A percentile compares a stretch with the other conserved stretches of the same genome.
Evolutionary conservation across 2,797 vertebrate genomes (phyloP).

Genomic region (Lateolabrax maculatus): DNA sequence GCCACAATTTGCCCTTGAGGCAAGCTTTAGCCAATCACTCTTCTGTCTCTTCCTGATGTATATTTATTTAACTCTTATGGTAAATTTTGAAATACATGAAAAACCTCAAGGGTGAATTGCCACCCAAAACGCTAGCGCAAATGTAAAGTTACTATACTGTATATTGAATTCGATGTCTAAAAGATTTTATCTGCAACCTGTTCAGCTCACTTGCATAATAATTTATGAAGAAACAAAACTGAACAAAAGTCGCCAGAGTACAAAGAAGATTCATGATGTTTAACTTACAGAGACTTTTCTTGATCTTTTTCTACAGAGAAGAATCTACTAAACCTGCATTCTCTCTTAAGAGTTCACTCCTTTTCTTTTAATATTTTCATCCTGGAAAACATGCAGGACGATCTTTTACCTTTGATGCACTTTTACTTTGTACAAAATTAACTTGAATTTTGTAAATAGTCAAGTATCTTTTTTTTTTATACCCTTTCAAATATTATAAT

Average conservation of each 20-base stretch:
- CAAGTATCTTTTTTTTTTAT: constrained; percentile 79
- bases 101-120: constrained; percentile 80
- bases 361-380: constrained; percentile 53
- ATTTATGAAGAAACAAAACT: constrained; percentile 67
- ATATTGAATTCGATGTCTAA: constrained; percentile 67
- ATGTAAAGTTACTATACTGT: constrained; percentile 74
- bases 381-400: constrained; percentile 60
- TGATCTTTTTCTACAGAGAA: constrained; percentile 34
- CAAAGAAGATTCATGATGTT: constrained; percentile 40
- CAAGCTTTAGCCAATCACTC: constrained; percentile 31
- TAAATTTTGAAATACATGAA: constrained; percentile 72
- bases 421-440: constrained; percentile 86
- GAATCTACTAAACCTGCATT: constrained; percentile 41
- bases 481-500: constrained; percentile 60
- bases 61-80: constrained; percentile 80
- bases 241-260: constrained; percentile 51
- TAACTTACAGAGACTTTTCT: constrained; percentile 43
- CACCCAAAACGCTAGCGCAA: constrained; percentile 62
- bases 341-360: constrained; percentile 42
- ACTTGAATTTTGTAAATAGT: constrained; percentile 90
- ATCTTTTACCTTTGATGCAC: constrained; percentile 84
- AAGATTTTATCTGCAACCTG: constrained; percentile 57
- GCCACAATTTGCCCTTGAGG: constrained; percentile 40
- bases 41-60: constrained; percentile 62
- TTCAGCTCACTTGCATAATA: constrained; percentile 58